Evolutionary conservation across 2,113 vertebrate genomes (phyloP).

Genomic region (Pseudolaguvia tuberculata): DNA sequence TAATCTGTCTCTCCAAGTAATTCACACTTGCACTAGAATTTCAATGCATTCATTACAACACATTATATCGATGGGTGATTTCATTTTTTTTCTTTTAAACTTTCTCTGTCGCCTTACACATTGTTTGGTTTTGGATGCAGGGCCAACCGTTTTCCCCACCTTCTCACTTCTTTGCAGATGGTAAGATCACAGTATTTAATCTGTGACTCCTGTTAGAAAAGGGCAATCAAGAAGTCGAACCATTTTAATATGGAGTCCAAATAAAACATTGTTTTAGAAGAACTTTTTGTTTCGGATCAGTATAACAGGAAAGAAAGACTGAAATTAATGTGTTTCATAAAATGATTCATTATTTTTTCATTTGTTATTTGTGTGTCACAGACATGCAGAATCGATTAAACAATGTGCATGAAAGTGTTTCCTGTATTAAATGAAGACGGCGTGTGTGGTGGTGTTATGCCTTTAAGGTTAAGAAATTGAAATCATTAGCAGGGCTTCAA

Average conservation of each 20-base stretch:
- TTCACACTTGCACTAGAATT: constrained; percentile 50
- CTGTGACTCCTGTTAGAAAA: constrained; percentile 36
- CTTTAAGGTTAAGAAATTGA: constrained; percentile 47
- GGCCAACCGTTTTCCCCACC: constrained; percentile 31
- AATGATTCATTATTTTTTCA: constrained; percentile 53
- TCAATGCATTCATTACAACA: constrained; percentile 57
- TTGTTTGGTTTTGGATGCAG: constrained; percentile 50
- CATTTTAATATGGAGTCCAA: constrained; percentile 39
- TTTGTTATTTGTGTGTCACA: constrained; percentile 38
- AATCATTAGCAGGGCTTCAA: constrained; percentile 53
- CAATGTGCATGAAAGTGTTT: constrained; percentile 42
- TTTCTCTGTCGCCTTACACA: constrained; percentile 54
- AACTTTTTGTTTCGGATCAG: constrained; percentile 37
- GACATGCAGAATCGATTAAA: constrained; percentile 46
- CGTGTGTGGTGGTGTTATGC: background rate
- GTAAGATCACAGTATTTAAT: constrained; percentile 33
- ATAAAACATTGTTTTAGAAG: constrained; percentile 47
- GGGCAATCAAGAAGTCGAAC: constrained; percentile 25
- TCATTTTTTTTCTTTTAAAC: constrained; percentile 52
- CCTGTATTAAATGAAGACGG: constrained; percentile 37
- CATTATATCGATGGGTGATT: constrained; percentile 59
- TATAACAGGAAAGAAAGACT: constrained; percentile 50
- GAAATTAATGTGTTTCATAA: constrained; percentile 39
- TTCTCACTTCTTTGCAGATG: constrained; percentile 25
- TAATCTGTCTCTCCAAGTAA: constrained; percentile 46